phyloP scores from a whole-genome alignment of 2,888 invertebrate genomes.

The Atherix ibis region DNA sequence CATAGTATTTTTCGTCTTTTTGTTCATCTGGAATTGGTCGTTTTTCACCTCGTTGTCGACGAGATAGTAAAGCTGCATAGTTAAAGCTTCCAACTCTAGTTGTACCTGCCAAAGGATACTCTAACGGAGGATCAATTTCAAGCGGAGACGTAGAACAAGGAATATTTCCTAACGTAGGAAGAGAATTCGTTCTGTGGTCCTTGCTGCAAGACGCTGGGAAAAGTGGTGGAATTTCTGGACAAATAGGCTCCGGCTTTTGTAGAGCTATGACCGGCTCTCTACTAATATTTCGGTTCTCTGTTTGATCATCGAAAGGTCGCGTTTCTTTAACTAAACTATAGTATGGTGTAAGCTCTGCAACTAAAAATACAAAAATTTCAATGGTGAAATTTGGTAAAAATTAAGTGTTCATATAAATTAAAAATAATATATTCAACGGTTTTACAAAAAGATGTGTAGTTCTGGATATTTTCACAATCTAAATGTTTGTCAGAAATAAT shows the following conservation, averaged over 20 bases:
- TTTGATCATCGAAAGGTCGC: conserved; percentile 5
- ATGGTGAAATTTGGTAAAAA: no score
- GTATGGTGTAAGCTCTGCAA: conserved; percentile 18
- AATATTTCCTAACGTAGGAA: conserved; percentile 4
- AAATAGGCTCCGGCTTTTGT: conserved; percentile 1
- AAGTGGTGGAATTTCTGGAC: conserved; percentile 4
- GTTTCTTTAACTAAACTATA: conserved; percentile 17
- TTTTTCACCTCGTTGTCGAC: conserved; percentile 61
- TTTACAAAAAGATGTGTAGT: no score
- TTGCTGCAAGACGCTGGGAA: conserved; percentile 3
- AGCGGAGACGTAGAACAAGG: conserved; percentile 7
- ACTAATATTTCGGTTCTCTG: background rate
- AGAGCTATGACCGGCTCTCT: conserved; percentile 3
- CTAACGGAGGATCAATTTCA: conserved; percentile 3
- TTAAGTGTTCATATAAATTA: no score
- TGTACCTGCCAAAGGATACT: conserved; percentile 10
- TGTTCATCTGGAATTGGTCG: conserved; percentile 73
- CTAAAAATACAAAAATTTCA: conserved; percentile 1
- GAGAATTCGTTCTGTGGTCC: conserved; percentile 3
- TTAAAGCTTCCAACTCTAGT: conserved; percentile 26
- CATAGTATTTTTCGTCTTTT: conserved; percentile 83
- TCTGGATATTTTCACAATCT: no score
- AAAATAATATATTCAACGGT: no score
- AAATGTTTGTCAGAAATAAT: no score
- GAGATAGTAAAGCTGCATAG: conserved; percentile 22